phyloP scores from a whole-genome alignment of 1,140 invertebrate genomes.

The Drusus annulatus region DNA sequence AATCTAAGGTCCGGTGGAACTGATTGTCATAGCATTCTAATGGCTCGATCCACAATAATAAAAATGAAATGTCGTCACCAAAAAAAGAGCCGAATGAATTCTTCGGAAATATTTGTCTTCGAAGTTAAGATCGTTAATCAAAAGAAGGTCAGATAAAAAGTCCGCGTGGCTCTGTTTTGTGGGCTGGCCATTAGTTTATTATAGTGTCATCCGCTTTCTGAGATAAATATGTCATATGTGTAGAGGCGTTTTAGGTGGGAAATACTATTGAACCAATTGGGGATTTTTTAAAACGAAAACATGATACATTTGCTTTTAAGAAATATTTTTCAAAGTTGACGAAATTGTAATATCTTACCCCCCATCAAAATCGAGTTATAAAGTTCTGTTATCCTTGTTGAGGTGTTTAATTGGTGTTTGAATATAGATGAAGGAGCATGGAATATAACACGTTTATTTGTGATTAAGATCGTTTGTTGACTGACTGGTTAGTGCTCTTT shows the following conservation, averaged over 20 bases:
- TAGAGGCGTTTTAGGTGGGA: no score
- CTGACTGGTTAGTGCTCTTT: no score
- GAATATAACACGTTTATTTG: no score
- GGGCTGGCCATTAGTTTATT: not conserved
- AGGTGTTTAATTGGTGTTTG: no score
- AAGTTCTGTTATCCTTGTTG: no score
- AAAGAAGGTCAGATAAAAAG: not conserved
- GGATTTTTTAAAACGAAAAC: not conserved
- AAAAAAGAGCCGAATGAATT: not conserved
- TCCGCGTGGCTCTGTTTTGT: not conserved
- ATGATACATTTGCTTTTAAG: not conserved
- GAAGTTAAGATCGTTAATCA: conserved; percentile 5
- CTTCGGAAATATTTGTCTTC: conserved; percentile 8
- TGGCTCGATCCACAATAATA: no score
- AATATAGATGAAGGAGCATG: no score
- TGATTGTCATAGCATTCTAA: no score
- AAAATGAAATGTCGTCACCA: not conserved
- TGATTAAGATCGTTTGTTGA: no score
- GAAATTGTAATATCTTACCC: not conserved
- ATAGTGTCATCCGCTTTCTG: not conserved
- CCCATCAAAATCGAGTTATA: no score
- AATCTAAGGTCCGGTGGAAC: no score
- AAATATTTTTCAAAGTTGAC: not conserved
- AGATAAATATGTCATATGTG: not conserved
- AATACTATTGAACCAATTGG: not conserved